These are phyloP conservation scores for Papilio dardanus DNA, from an alignment of 1,140 invertebrate genomes.

Conservation along the genomic window DNA sequence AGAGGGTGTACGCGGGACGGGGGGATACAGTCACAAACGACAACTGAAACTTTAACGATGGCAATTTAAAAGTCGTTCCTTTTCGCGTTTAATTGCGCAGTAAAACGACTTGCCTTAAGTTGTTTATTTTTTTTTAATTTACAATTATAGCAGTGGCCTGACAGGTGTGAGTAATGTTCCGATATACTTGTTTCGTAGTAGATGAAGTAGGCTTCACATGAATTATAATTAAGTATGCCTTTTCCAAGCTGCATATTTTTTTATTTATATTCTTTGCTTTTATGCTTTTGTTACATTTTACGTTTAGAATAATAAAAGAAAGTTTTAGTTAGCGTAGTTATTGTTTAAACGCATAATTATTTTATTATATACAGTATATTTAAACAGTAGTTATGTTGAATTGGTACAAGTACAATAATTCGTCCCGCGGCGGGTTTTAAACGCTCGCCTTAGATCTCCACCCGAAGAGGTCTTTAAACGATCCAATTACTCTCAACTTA, in stretches of 20 bases:
- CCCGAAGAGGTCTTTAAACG: neutral
- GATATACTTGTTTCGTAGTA: no score
- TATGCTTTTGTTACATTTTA: no score
- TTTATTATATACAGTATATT: neutral
- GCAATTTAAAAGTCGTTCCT: constrained; percentile 23
- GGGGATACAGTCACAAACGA: neutral
- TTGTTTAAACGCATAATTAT: neutral
- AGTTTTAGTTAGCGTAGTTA: no score
- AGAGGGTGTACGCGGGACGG: neutral
- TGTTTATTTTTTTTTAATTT: constrained; percentile 4
- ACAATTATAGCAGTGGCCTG: neutral
- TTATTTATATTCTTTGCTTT: no score
- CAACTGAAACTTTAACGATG: constrained; percentile 21
- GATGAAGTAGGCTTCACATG: no score
- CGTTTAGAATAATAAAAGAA: no score
- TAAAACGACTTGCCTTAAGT: constrained; percentile 11
- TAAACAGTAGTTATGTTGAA: neutral
- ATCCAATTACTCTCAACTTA: neutral
- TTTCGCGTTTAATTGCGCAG: constrained; percentile 23
- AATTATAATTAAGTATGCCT: no score
- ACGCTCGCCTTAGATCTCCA: neutral
- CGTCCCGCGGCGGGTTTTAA: constrained; percentile 1
- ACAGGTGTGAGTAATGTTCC: neutral
- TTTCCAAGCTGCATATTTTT: no score
- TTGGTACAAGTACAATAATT: neutral